Evolutionary conservation across 2,797 vertebrate species (phyloP), one percentile per base, ranked within the genome.

Genomic region (Loriculus beryllinus): DNA sequence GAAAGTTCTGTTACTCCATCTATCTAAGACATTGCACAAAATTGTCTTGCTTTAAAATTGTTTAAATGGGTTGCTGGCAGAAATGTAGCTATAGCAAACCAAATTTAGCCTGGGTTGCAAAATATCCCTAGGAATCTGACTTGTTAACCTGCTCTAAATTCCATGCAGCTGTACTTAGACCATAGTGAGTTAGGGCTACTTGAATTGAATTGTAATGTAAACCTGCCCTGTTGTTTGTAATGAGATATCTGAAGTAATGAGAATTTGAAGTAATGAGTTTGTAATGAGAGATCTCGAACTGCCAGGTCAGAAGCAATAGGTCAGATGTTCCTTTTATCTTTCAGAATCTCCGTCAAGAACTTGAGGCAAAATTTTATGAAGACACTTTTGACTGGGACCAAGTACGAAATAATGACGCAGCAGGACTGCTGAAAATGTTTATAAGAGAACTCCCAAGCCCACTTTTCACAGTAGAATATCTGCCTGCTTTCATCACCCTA

Each of bases 361-460:
- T 99, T 81, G 99, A 99, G 95, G 79, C 97, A 89, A 98, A 98
- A 92, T 98, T 98, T 95, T 98, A 98, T 28, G 96, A 97, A 37
- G 98, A 98, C 49, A 77, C 97, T n/a, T 99, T 99, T 82, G 98
- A 99, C 96, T 99, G 99, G 99, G 98, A 99, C 64, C 97, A 98
- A 88, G 98, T 99, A 71, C 98, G 98, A 91, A 99, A 98, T 74
- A 98, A 98, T 40, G 99, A 99, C 19, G 99, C 99, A 26, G 98
- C 99, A 0, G 98, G 98, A 43, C 97, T 99, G 96, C 94, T 99
- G 88, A 99, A 99, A 97, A 99, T 99, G 72, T 99, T 99, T 95
- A 99, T 99, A 96, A 97, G 99, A 92, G 99, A 99, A 79, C 97
- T 99, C 48, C 99, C 99, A 2, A 98, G 98, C 54, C 99, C 99